Evolutionary conservation across 2,888 invertebrate genomes (phyloP), one percentile per base, ranked within the genome.

Genomic region (Antitype chi): DNA sequence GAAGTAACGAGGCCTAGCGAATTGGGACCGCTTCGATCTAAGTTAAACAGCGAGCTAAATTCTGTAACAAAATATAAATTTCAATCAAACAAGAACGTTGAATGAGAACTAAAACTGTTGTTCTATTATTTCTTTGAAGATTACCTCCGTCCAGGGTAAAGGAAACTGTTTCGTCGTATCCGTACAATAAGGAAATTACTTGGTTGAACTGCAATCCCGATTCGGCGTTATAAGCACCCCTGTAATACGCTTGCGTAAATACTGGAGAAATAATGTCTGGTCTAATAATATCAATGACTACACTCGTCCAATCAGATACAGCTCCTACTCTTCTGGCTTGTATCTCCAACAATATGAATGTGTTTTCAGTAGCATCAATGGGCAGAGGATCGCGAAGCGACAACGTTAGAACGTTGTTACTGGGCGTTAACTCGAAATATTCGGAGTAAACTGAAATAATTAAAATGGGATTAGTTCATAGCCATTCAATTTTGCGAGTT

Each of bases 281-380:
- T 74, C 79, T 86, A 52, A 92, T 76, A 60, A 94, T 79, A 66
- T 92, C 90, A 55, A 95, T 88, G 49, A 95, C 78, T 43, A 94
- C 74, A 57, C 88, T 91, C 3, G 94, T 84, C 70, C 87, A 86
- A 47, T 82, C 91, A 23, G 94, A 78, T n/a, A 93, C 87, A 1
- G 94, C 94, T 78, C 91, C 89, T 55, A 89, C 88, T 82, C 93
- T 90, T 28, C 84, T 86, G 57, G 95, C 95, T 88, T 92, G 90
- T 28, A 96, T 76, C 80, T 94, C 92, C 47, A 96, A 83, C n/a
- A 93, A 81, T 82, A 96, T 87, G 78, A 93, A 92, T 57, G 89
- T 85, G 38, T 89, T 84, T 70, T 87, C 81, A 43, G 91, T 64
- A 17, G 91, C 80, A 74, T 92, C 91, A 15, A 72, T 59, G 15